Conservation (phyloP, 2,888 invertebrate genomes). For the Philereme vetulata region DNA sequence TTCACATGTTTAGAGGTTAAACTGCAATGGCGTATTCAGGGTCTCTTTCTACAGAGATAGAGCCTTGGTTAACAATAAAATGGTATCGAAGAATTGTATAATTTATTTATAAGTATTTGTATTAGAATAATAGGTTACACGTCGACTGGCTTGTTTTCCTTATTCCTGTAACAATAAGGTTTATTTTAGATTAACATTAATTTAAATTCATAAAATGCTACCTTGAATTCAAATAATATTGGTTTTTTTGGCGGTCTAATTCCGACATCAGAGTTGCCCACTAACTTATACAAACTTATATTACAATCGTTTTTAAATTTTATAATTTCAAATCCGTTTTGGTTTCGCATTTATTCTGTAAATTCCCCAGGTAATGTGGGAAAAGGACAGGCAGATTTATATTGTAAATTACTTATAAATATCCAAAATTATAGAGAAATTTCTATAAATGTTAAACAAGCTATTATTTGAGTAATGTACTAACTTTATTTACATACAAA, state of each 20-base stretch:
- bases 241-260: too few species aligned
- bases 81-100: slow-evolving; percentile 17
- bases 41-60: slow-evolving; percentile 2
- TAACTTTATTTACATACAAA: slow-evolving; percentile 16
- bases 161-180: slow-evolving; percentile 47
- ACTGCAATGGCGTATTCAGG: slow-evolving; percentile 24
- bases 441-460: slow-evolving; percentile 8
- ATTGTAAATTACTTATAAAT: neutral
- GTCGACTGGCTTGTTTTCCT: slow-evolving; percentile 52
- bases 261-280: too few species aligned
- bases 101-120: slow-evolving; percentile 27
- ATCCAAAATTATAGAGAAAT: slow-evolving; percentile 19
- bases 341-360: slow-evolving; percentile 11
- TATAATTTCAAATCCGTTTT: too few species aligned
- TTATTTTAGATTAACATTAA: too few species aligned
- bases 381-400: too few species aligned
- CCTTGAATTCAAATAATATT: too few species aligned
- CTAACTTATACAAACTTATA: too few species aligned
- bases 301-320: too few species aligned
- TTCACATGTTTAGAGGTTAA: slow-evolving; percentile 5
- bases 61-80: slow-evolving; percentile 26
- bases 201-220: too few species aligned
- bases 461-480: slow-evolving; percentile 15
- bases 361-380: too few species aligned
- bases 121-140: slow-evolving; percentile 39